Base-by-base conservation (phyloP, 2,113 vertebrate genomes). In the Mustela nigripes region DNA sequence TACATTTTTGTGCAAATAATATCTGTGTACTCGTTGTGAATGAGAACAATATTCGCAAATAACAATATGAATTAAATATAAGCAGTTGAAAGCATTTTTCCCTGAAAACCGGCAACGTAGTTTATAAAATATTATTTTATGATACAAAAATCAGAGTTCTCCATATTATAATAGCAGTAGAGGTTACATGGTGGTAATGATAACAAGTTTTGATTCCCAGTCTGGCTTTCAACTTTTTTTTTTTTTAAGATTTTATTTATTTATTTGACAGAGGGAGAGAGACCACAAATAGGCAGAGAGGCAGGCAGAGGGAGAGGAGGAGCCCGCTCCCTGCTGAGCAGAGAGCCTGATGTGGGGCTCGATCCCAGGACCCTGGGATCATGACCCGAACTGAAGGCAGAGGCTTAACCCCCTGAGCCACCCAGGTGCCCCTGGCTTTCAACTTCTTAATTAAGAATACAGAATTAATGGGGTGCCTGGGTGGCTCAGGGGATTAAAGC, bases 1-100 rank as follows among this genome's bases (percentile, higher is more conserved):
- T 80, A 45, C 48, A 67, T n/a, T 80, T 58, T 94, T 53, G 50
- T 62, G 36, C 48, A 91, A 95, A 74, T 84, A 79, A 22, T 84
- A 80, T 89, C 14, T 5, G 45, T 62, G 19, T 79, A 22, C 31
- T 42, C 74, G 26, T 81, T 71, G 7, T 87, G 11, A 89, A 62
- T 71, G 45, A 53, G 0, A 82, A 28, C 19, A 50, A 60, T 69
- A 62, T 92, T 91, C 89, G 33, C n/a, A 82, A 92, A 83, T 83
- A 88, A 62, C 7, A 76, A 65, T 53, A 58, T 14, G 42, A 53
- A 81, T 48, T 58, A 73, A 89, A 56, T 84, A n/a, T 80, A 33
- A 95, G 4, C 36, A 56, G 14, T 63, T 74, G 33, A 81, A 85
- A 95, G n/a, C 7, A 45, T 48, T 76, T 74, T 86, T 56, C 56